Base-by-base conservation (phyloP, 1,140 invertebrate species). In the Liolophura sinensis region DNA sequence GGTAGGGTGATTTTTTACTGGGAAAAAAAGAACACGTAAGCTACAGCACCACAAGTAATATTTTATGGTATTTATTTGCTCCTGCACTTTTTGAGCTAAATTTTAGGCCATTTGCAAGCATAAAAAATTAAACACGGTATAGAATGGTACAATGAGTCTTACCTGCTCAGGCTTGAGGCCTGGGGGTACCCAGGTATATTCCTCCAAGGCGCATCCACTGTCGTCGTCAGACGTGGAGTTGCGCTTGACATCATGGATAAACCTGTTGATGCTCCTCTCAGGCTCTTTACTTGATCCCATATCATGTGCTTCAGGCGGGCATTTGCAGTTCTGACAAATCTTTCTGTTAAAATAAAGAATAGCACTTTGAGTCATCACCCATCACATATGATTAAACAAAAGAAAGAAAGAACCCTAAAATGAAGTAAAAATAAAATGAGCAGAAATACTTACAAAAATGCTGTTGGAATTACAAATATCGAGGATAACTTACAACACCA, bases 141-240 rank as follows among this genome's bases (percentile, higher is more conserved):
- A 54, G 51, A 54, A 20, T 54, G 24, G n/a, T 20, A 54, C 52
- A 59, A 47, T 27, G n/a, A 16, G 68, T 71, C 81, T 87, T 85
- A 98, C 96, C 91, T 97, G 95, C 86, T 98, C 95, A 15, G 96
- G 95, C 84, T 95, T 90, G 5, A 98, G 88, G 66, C 95, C 95
- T 5, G 94, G 93, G 50, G 97, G 97, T 56, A 98, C 94, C 96
- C 96, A 99, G 0, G 95, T 96, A 85, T 98, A 99, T 82, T 99
- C 97, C 80, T 98, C 96, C 56, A 98, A 87, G 7, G 95, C 95
- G 81, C 96, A 98, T 12, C 96, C 96, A 56, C 93, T 96, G 86
- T 98, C 96, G 80, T 98, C 95, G 84, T 98, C 96, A 56, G 93
- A 95, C 76, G 96, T 95, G 4, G 93, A 95, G 78, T 96, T 93